Conservation (phyloP, 1,140 invertebrate genomes). For the Pachyrhynchus sulphureomaculatus region DNA sequence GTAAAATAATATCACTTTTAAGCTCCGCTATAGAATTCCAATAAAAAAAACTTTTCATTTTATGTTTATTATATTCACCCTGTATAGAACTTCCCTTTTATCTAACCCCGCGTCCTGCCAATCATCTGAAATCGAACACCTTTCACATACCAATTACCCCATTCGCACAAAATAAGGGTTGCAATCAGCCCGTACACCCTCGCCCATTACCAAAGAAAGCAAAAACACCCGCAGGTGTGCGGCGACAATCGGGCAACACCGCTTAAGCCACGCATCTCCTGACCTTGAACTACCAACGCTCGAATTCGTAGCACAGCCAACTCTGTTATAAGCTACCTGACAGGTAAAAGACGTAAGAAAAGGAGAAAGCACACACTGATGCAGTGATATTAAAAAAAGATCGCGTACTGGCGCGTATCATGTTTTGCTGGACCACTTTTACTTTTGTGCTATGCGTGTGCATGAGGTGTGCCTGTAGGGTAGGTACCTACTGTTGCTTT, state of each 20-base stretch:
- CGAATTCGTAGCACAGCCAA: not conserved
- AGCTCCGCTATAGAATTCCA: too few species aligned
- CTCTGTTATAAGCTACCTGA: constrained; percentile 6
- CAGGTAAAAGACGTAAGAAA: constrained; percentile 6
- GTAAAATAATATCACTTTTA: too few species aligned
- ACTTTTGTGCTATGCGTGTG: constrained; percentile 23
- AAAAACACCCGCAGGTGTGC: constrained; percentile 17
- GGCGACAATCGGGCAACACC: constrained; percentile 3
- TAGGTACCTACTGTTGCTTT: not conserved
- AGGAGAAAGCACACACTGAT: constrained; percentile 5
- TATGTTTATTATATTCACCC: not conserved
- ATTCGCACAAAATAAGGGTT: not conserved
- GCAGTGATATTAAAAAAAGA: not conserved
- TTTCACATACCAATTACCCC: not conserved
- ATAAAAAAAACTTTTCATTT: too few species aligned
- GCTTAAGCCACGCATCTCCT: not conserved
- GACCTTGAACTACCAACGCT: constrained; percentile 28
- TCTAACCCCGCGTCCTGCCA: not conserved
- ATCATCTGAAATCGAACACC: not conserved
- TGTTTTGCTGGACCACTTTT: constrained; percentile 18
- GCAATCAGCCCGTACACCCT: not conserved
- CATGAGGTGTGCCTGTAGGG: not conserved
- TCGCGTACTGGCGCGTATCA: not conserved
- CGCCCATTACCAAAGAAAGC: not conserved
- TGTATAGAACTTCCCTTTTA: not conserved